These are phyloP conservation scores for Porites rus DNA, from an alignment of 92 coral and sea anemone genomes.

Conservation along the genomic window DNA sequence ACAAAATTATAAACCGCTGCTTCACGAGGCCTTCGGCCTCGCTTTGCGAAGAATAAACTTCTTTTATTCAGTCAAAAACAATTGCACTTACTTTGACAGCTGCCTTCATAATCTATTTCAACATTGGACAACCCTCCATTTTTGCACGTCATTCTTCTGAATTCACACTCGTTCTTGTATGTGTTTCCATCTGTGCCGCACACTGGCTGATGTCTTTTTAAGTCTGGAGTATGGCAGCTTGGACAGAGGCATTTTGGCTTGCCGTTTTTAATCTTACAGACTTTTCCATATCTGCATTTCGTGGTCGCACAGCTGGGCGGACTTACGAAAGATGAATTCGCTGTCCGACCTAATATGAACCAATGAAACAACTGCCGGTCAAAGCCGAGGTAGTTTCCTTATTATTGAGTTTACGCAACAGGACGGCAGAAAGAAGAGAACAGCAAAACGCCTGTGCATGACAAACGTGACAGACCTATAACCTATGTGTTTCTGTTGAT, in stretches of 20 bases:
- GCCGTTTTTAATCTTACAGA: background rate
- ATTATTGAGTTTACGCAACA: too few relatives aligned
- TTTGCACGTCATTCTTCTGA: conserved; percentile 1
- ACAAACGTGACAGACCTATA: too few relatives aligned
- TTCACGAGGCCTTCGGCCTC: too few relatives aligned
- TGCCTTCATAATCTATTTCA: conserved; percentile 26
- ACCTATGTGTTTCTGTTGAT: too few relatives aligned
- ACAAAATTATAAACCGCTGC: too few relatives aligned
- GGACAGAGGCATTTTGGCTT: conserved; percentile 16
- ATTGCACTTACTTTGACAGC: conserved; percentile 40
- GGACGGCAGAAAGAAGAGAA: too few relatives aligned
- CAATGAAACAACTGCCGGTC: too few relatives aligned
- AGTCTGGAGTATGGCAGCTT: background rate
- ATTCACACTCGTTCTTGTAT: conserved; percentile 21
- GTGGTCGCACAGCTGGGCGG: background rate
- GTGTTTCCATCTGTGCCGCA: conserved; percentile 7
- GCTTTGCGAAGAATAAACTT: too few relatives aligned
- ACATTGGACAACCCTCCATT: background rate
- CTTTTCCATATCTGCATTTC: background rate
- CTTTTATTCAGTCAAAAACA: too few relatives aligned
- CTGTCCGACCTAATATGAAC: too few relatives aligned
- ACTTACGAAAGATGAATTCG: background rate
- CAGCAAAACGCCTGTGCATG: too few relatives aligned
- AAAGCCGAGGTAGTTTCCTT: too few relatives aligned
- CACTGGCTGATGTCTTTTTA: background rate